Evolutionary conservation across 2,888 invertebrate species (phyloP), one percentile per base, ranked within the genome.

Genomic region (Callosobruchus maculatus): DNA sequence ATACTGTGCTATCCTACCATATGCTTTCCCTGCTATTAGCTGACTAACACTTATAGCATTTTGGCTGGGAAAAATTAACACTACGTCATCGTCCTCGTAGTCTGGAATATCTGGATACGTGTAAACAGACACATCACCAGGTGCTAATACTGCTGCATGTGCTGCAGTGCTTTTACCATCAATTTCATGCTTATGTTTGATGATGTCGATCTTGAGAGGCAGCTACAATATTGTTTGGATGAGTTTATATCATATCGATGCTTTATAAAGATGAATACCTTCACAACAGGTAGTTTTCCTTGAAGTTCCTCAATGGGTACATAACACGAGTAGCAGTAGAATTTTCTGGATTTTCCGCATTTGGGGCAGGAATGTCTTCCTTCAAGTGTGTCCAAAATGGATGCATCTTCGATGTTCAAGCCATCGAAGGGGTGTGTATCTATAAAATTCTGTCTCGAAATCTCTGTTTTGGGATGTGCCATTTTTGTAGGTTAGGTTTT

Each of bases 141-240:
- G 93, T 3, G 98, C 95, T 77, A 99, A 87, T 9, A 99, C 91
- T 71, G 95, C 94, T 67, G 97, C 98, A 89, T 99, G 99, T 21
- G 94, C 92, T 3, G 98, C 95, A 21, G 98, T 99, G 84, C 97
- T 97, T 89, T 99, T 99, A 0, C 98, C 98, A 87, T 97, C 97
- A 73, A 96, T 95, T 90, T 99, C 99, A 84, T 92, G 91, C 74
- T 91, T 92, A 85, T 99, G 98, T 86, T 98, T 99, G 71, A 99
- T 95, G 70, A 99, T 96, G 84, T 98, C 98, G 68, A 99, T 93
- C 86, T 95, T 92, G 13, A 98, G 86, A 0, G 98, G 98, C 22
- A 99, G 88, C 96, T 97, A 86, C 79, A 90, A 89, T 71, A 67
- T 22, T 67, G 26, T 7, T 7, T 4, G 26, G 7, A 26, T 26